Conservation (phyloP, 2,888 invertebrate genomes). For the Ditula angustiorana region DNA sequence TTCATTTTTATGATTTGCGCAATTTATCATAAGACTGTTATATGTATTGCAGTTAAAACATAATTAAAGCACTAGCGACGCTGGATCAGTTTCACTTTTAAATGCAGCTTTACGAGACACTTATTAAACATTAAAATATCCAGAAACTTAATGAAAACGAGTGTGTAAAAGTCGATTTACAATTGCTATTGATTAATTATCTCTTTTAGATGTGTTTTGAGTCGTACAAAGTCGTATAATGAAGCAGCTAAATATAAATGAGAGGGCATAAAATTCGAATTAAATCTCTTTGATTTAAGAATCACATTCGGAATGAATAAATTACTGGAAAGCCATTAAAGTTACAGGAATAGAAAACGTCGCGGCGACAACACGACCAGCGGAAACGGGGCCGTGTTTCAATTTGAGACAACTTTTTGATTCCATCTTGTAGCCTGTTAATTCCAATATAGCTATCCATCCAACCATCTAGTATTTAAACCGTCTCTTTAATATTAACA, state of each 20-base stretch:
- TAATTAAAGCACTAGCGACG: not conserved
- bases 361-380: conserved; percentile 9
- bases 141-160: not conserved
- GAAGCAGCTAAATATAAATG: conserved; percentile 23
- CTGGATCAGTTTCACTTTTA: not conserved
- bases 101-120: not conserved
- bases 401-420: conserved; percentile 35
- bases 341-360: conserved; percentile 37
- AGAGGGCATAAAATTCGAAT: conserved; percentile 32
- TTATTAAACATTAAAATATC: not conserved
- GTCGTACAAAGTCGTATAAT: not conserved
- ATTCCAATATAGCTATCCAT: not conserved
- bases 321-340: conserved; percentile 39
- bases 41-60: not conserved
- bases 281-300: conserved; percentile 35
- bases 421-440: not conserved
- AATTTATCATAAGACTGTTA: not conserved
- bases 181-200: not conserved
- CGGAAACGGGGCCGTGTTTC: conserved; percentile 31
- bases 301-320: conserved; percentile 36
- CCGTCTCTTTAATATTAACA: not conserved
- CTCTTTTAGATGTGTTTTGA: not conserved
- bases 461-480: not conserved
- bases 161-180: not conserved
- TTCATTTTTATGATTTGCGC: conserved; percentile 6